phyloP scores from a whole-genome alignment of 2,888 invertebrate genomes.

The Branchipolynoe longqiensis region DNA sequence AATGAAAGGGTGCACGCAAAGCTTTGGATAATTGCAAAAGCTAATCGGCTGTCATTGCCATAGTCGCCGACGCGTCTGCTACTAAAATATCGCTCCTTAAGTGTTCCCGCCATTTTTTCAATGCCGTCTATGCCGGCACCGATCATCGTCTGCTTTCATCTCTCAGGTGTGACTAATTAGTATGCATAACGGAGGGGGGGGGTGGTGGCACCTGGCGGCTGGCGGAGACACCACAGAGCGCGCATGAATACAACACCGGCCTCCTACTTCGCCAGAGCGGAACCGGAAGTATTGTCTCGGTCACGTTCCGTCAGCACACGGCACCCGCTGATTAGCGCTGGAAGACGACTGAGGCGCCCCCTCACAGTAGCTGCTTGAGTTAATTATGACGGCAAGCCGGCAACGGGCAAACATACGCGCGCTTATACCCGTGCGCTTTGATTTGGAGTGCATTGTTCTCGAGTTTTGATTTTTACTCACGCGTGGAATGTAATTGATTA shows the following conservation, averaged over 20 bases:
- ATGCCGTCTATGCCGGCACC: neutral
- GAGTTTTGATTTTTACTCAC: no score
- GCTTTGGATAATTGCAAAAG: no score
- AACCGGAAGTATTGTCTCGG: conserved; percentile 42
- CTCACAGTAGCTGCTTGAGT: neutral
- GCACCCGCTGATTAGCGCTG: conserved; percentile 28
- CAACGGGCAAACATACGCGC: conserved; percentile 22
- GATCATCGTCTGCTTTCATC: conserved; percentile 16
- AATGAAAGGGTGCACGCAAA: no score
- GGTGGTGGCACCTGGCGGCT: neutral
- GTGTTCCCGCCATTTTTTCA: neutral
- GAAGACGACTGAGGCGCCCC: conserved; percentile 10
- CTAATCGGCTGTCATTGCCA: no score
- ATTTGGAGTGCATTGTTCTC: no score
- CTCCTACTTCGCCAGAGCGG: neutral
- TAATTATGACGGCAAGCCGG: conserved; percentile 2
- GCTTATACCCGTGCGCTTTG: conserved; percentile 5
- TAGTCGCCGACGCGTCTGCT: no score
- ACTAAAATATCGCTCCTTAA: conserved; percentile 13
- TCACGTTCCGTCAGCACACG: conserved; percentile 24
- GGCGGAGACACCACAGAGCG: neutral
- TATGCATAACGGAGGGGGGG: conserved; percentile 26
- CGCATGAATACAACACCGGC: conserved; percentile 17
- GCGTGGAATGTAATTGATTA: no score
- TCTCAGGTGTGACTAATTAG: conserved; percentile 38